Conservation (phyloP, 1,140 invertebrate genomes). For the Zaprionus lachaisei region DNA sequence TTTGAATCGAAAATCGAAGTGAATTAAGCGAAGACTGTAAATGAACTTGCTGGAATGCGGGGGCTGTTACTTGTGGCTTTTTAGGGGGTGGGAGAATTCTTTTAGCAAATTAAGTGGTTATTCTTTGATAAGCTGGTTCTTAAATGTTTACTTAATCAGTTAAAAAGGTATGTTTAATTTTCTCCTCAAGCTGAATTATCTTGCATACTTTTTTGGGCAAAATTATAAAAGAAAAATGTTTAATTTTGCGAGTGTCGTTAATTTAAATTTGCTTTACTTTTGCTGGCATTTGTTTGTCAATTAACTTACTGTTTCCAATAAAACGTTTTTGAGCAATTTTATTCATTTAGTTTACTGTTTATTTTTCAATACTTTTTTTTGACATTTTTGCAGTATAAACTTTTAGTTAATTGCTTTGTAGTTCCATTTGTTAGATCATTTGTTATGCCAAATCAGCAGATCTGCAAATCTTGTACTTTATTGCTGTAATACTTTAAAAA, state of each 20-base stretch:
- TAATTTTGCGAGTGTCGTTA: background rate
- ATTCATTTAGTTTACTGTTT: background rate
- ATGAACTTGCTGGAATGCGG: background rate
- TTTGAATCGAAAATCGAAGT: background rate
- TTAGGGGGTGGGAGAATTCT: background rate
- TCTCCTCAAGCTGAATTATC: background rate
- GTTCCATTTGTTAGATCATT: slow-evolving; percentile 8
- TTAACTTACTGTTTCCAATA: background rate
- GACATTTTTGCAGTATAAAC: background rate
- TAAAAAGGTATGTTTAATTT: too few species aligned
- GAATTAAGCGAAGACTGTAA: background rate
- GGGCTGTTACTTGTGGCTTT: background rate
- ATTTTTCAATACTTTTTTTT: background rate
- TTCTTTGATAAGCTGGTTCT: too few species aligned
- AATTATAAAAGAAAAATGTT: background rate
- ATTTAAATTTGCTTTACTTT: background rate
- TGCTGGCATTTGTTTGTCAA: background rate
- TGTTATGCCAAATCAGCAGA: background rate
- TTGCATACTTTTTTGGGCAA: background rate
- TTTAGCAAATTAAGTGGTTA: background rate
- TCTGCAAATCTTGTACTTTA: background rate
- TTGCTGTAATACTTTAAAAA: background rate
- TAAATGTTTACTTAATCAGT: too few species aligned
- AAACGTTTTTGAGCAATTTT: background rate
- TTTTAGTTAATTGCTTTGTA: background rate